phyloP scores from a whole-genome alignment of 2,797 vertebrate genomes.

The Poeciliopsis gracilis region DNA sequence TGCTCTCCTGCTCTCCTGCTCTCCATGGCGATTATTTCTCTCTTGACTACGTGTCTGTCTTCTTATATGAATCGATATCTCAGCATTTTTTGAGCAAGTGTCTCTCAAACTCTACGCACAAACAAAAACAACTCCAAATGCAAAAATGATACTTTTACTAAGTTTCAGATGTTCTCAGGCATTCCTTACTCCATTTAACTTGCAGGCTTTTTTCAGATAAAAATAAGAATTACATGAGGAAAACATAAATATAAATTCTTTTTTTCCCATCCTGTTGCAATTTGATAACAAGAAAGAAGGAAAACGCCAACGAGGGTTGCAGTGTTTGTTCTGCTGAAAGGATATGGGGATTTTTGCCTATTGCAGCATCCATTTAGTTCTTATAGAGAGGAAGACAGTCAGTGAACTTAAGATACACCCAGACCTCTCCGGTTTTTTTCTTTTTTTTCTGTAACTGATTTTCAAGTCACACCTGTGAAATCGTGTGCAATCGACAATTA shows the following conservation, averaged over 20 bases:
- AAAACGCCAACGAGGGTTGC: constrained; percentile 10
- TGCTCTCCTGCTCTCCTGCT: constrained; percentile 28
- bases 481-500: constrained; percentile 35
- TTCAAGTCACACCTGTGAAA: constrained; percentile 55
- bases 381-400: constrained; percentile 47
- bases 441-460: constrained; percentile 68
- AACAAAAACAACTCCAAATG: not conserved
- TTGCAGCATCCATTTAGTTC: constrained; percentile 52
- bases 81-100: constrained; percentile 13
- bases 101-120: not conserved
- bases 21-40: constrained; percentile 7
- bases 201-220: not conserved
- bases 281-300: constrained; percentile 49
- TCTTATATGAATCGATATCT: not conserved
- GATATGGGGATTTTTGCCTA: constrained; percentile 55
- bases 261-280: constrained; percentile 17
- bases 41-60: constrained; percentile 8
- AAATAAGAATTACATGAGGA: not conserved
- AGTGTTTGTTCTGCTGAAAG: constrained; percentile 56
- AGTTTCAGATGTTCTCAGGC: not conserved
- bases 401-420: constrained; percentile 58
- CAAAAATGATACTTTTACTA: not conserved
- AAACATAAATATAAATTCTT: not conserved
- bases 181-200: not conserved
- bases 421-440: constrained; percentile 45